phyloP scores from a whole-genome alignment of 2,797 vertebrate genomes.

The Pseudochaenichthys georgianus region DNA sequence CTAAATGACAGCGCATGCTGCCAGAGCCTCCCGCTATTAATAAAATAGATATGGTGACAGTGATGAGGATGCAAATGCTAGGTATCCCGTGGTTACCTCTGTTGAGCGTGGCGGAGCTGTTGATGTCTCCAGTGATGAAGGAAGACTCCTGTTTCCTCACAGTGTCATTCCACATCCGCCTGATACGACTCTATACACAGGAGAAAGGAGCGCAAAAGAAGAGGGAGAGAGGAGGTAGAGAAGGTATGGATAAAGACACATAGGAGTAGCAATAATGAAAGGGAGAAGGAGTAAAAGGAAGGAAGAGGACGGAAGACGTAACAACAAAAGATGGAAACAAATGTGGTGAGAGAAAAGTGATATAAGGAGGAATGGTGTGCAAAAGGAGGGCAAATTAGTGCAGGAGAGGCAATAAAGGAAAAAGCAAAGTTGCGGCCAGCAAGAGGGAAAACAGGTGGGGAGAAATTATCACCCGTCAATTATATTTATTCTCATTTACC shows the following conservation, averaged over 20 bases:
- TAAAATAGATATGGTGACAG: conserved; percentile 72
- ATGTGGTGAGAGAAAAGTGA: conserved; percentile 52
- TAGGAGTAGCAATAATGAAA: conserved; percentile 25
- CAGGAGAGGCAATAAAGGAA: conserved; percentile 62
- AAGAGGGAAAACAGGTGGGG: conserved; percentile 50
- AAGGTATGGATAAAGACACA: conserved; percentile 23
- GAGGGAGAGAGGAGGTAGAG: conserved; percentile 13
- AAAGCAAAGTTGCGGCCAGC: conserved; percentile 50
- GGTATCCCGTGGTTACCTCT: conserved; percentile 92
- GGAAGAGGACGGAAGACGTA: conserved; percentile 22
- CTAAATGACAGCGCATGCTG: conserved; percentile 68
- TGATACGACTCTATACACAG: conserved; percentile 92
- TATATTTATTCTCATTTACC: conserved; percentile 40
- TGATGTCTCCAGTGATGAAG: conserved; percentile 99
- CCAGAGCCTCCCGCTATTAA: conserved; percentile 63
- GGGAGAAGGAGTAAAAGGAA: conserved; percentile 25
- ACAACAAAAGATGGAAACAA: conserved; percentile 47
- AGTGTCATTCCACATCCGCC: conserved; percentile 99
- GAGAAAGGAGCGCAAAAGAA: conserved; percentile 36
- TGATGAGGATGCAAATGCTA: conserved; percentile 71
- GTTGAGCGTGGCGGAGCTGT: conserved; percentile 98
- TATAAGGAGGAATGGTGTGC: conserved; percentile 40
- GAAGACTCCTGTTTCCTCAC: conserved; percentile 99
- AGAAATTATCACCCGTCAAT: conserved; percentile 61
- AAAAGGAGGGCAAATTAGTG: conserved; percentile 68